Evolutionary conservation across 2,797 vertebrate species (phyloP).

Genomic region (Rhinophrynus dorsalis): DNA sequence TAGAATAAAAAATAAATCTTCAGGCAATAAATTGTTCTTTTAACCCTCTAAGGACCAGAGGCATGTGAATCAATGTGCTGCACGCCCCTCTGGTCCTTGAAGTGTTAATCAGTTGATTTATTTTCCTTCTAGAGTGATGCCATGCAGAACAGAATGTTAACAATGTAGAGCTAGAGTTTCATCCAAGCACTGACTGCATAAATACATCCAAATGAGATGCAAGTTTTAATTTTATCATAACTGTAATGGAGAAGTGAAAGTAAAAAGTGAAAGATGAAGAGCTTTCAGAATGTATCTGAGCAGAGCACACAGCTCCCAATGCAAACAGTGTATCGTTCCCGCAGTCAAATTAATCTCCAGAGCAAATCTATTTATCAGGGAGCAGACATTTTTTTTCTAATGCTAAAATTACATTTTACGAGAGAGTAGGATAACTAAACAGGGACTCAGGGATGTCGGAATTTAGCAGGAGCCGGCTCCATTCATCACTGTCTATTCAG

Average conservation of each 20-base stretch:
- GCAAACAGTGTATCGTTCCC: slow-evolving; percentile 39
- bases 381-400: slow-evolving; percentile 34
- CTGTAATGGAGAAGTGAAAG: slow-evolving; percentile 17
- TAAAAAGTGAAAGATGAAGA: slow-evolving; percentile 7
- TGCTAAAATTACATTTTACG: slow-evolving; percentile 38
- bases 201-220: slow-evolving; percentile 4
- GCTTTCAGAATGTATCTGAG: slow-evolving; percentile 23
- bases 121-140: not conserved
- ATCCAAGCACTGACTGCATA: not conserved
- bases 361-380: slow-evolving; percentile 40
- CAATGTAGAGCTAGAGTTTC: not conserved
- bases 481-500: slow-evolving; percentile 41
- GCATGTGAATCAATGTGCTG: too few relatives aligned
- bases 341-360: slow-evolving; percentile 39
- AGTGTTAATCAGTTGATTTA: not conserved
- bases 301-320: slow-evolving; percentile 5
- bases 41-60: too few relatives aligned
- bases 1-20: too few relatives aligned
- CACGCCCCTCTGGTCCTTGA: too few relatives aligned
- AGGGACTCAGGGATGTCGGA: slow-evolving; percentile 23
- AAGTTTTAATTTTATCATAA: slow-evolving; percentile 18
- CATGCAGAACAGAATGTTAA: not conserved
- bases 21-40: too few relatives aligned
- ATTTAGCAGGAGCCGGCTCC: slow-evolving; percentile 10
- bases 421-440: slow-evolving; percentile 45